Conservation (phyloP, 2,888 invertebrate species). For the Fissipunctia ypsillon region DNA sequence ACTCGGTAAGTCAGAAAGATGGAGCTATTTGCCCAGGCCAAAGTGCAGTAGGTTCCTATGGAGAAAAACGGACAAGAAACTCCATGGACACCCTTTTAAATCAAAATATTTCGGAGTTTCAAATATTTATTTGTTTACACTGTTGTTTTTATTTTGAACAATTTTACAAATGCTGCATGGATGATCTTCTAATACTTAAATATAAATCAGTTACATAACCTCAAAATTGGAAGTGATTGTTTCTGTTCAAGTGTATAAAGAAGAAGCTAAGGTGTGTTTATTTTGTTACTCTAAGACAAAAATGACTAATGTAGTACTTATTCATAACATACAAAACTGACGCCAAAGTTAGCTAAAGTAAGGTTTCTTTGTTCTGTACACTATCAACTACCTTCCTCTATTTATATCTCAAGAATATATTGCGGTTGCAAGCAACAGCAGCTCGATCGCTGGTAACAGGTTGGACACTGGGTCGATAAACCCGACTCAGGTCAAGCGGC, state of each 20-base stretch:
- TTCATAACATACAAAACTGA: slow-evolving; percentile 17
- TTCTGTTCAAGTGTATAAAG: neutral
- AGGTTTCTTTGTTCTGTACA: slow-evolving; percentile 19
- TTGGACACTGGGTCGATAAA: slow-evolving; percentile 72
- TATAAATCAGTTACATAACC: neutral
- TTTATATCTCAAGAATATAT: slow-evolving; percentile 48
- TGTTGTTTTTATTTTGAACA: neutral
- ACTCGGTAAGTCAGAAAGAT: neutral
- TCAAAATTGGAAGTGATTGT: neutral
- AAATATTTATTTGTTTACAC: neutral
- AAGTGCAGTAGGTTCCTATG: neutral
- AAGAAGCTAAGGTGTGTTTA: neutral
- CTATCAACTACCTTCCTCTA: slow-evolving; percentile 11
- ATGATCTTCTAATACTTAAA: neutral
- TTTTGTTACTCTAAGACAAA: neutral
- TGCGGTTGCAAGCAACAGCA: slow-evolving; percentile 49
- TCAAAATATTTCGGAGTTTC: neutral
- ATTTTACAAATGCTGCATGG: neutral
- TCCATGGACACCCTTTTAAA: neutral
- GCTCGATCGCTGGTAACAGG: slow-evolving; percentile 51
- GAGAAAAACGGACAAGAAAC: neutral
- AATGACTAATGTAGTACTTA: neutral
- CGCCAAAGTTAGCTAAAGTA: neutral
- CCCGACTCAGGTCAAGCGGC: slow-evolving; percentile 66
- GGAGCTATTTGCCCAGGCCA: neutral